Conservation (phyloP, 2,888 invertebrate genomes). For the Lepidochrysops patricia region DNA sequence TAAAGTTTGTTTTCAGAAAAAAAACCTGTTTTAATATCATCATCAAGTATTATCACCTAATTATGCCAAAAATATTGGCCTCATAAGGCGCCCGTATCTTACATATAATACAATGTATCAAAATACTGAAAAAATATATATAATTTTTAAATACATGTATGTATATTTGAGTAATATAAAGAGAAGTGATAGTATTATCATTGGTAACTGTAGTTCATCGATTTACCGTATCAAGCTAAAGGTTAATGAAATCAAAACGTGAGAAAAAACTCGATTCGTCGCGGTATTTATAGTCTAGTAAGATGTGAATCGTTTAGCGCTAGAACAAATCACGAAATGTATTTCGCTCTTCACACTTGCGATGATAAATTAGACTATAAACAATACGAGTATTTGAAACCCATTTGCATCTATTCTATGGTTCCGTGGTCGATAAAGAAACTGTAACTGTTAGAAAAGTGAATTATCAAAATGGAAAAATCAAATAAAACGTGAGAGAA, state of each 20-base stretch:
- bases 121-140: too few relatives aligned
- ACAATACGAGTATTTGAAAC: conserved; percentile 24
- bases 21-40: too few relatives aligned
- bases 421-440: not conserved
- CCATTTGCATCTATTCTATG: conserved; percentile 17
- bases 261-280: conserved; percentile 58
- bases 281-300: conserved; percentile 51
- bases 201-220: conserved; percentile 44
- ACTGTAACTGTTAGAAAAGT: not conserved
- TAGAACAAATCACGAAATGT: conserved; percentile 53
- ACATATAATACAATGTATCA: too few relatives aligned
- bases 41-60: too few relatives aligned
- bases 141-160: too few relatives aligned
- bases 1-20: too few relatives aligned
- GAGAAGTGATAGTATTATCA: not conserved
- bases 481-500: too few relatives aligned
- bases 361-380: conserved; percentile 28
- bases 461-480: too few relatives aligned
- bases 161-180: not conserved
- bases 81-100: too few relatives aligned
- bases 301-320: conserved; percentile 50
- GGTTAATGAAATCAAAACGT: conserved; percentile 65
- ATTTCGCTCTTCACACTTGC: conserved; percentile 34
- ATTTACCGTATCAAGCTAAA: conserved; percentile 38
- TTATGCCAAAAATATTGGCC: too few relatives aligned